Evolutionary conservation across 30 jellyfish, hydroid and myxozoan species (phyloP).

Genomic region (Phacellophora camtschatica): DNA sequence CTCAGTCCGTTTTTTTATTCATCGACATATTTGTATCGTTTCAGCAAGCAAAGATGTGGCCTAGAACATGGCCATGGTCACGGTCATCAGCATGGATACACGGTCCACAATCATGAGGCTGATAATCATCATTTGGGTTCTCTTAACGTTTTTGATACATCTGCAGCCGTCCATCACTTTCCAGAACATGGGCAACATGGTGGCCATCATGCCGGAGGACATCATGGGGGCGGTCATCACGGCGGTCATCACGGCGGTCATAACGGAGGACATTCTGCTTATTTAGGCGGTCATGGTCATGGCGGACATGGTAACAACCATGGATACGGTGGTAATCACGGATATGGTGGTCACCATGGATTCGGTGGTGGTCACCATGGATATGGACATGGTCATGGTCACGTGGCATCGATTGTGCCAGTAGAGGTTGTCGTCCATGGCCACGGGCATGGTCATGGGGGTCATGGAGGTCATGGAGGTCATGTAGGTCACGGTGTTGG

Average conservation of each 20-base stretch:
- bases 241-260: constrained; percentile 1
- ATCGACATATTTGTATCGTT: background rate
- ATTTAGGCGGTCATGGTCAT: background rate
- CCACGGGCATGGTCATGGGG: constrained; percentile 4
- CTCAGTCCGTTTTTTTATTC: no score
- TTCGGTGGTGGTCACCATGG: constrained; percentile 31
- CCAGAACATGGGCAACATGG: constrained; percentile 53
- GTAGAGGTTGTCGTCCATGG: background rate
- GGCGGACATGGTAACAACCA: background rate
- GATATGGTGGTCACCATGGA: constrained; percentile 24
- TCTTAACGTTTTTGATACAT: background rate
- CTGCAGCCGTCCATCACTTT: constrained; percentile 7
- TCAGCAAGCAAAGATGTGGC: constrained; percentile 41
- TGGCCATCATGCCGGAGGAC: constrained; percentile 35
- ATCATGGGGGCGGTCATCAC: constrained; percentile 23
- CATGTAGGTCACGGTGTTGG: constrained; percentile 37
- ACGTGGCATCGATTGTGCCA: background rate
- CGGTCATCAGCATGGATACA: constrained; percentile 5
- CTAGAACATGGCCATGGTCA: constrained; percentile 30
- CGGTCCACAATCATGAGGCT: background rate
- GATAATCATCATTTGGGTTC: background rate
- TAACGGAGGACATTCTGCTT: background rate
- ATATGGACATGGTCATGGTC: constrained; percentile 5
- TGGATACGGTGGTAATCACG: constrained; percentile 13
- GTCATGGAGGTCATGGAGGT: constrained; percentile 47